These are phyloP conservation scores for Yoshiicerus persimilis DNA, from an alignment of 1,140 invertebrate species.

Conservation along the genomic window DNA sequence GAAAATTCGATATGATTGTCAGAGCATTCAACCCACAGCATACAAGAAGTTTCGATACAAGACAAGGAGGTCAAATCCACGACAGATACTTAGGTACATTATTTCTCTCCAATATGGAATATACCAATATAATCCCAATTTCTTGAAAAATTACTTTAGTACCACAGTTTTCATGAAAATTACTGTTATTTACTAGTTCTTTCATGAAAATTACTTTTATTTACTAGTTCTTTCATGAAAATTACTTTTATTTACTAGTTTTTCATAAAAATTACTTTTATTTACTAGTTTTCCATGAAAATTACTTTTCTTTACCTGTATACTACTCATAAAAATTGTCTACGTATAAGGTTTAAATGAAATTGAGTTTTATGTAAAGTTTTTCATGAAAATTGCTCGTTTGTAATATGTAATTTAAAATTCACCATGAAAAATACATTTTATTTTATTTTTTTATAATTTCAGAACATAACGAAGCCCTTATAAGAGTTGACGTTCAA, in stretches of 20 bases:
- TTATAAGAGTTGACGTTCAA: slow-evolving; percentile 36
- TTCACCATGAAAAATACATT: too few species aligned
- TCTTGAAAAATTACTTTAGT: not conserved
- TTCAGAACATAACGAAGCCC: slow-evolving; percentile 46
- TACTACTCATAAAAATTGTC: too few species aligned
- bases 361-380: too few species aligned
- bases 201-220: not conserved
- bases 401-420: too few species aligned
- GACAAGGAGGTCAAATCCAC: slow-evolving; percentile 35
- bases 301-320: too few species aligned
- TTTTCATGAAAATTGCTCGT: too few species aligned
- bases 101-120: not conserved
- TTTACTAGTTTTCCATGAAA: too few species aligned
- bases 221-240: too few species aligned
- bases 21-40: slow-evolving; percentile 56
- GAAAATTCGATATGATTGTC: slow-evolving; percentile 67
- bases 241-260: too few species aligned
- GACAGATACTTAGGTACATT: slow-evolving; percentile 41
- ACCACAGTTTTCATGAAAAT: not conserved
- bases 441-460: not conserved
- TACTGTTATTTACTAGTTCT: not conserved
- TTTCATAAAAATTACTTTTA: too few species aligned
- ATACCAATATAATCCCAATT: too few species aligned
- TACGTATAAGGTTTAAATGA: too few species aligned
- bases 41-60: slow-evolving; percentile 38